Conservation (phyloP, 2,797 vertebrate species). For the Chelon auratus region DNA sequence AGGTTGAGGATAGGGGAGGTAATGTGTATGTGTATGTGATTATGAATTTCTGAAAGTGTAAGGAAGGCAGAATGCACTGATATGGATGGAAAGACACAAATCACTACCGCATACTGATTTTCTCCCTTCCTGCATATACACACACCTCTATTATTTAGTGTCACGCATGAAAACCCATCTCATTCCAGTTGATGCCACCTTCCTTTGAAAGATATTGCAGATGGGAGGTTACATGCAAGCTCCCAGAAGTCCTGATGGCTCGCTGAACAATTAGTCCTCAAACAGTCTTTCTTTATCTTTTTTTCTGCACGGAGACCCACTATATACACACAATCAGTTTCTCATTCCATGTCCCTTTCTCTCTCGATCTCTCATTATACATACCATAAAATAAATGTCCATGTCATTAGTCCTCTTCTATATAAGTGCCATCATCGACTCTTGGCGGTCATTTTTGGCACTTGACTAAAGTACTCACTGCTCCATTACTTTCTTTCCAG, state of each 20-base stretch:
- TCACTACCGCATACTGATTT: constrained; percentile 74
- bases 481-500: constrained; percentile 67
- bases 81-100: constrained; percentile 78
- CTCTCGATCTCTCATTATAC: constrained; percentile 67
- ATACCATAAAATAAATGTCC: constrained; percentile 71
- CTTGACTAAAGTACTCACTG: constrained; percentile 44
- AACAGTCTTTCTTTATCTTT: constrained; percentile 40
- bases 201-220: constrained; percentile 59
- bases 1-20: constrained; percentile 40
- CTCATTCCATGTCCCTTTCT: constrained; percentile 44
- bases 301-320: constrained; percentile 44
- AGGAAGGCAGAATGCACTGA: constrained; percentile 72
- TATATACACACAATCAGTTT: constrained; percentile 54
- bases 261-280: constrained; percentile 62
- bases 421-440: constrained; percentile 57
- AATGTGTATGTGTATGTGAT: constrained; percentile 53
- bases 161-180: constrained; percentile 69
- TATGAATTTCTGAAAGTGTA: constrained; percentile 74
- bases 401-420: constrained; percentile 62
- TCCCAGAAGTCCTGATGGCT: constrained; percentile 58
- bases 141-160: constrained; percentile 70
- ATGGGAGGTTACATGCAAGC: constrained; percentile 58
- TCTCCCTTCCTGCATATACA: constrained; percentile 40
- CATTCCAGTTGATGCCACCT: constrained; percentile 57
- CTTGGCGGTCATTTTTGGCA: constrained; percentile 63